A percentile compares a stretch with the other conserved stretches of the same genome.
These are phyloP conservation scores for Clunio marinus DNA, from an alignment of 2,888 invertebrate genomes.

Conservation along the genomic window DNA sequence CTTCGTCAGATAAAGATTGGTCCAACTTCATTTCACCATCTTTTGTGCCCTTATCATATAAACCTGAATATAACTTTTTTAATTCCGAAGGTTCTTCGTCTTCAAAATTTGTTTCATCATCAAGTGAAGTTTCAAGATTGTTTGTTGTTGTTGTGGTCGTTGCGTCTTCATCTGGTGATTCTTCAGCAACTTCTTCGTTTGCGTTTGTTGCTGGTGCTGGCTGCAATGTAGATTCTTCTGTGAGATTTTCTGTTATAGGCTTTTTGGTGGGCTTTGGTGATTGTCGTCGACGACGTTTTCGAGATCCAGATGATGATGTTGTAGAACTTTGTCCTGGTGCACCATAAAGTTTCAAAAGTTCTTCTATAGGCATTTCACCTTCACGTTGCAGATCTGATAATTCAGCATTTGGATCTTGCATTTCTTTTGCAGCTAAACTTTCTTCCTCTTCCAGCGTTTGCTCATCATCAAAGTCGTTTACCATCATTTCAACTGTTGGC, in stretches of 20 bases:
- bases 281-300: constrained; percentile 43
- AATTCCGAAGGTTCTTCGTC: constrained; percentile 54
- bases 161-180: constrained; percentile 46
- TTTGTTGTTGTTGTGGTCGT: constrained; percentile 44
- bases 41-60: constrained; percentile 57
- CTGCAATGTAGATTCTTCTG: constrained; percentile 43
- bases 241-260: constrained; percentile 51
- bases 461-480: constrained; percentile 97
- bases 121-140: constrained; percentile 43
- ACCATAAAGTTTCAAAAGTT: constrained; percentile 85
- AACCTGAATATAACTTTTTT: constrained; percentile 54
- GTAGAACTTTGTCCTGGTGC: constrained; percentile 42
- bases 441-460: constrained; percentile 96
- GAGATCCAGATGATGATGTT: constrained; percentile 43
- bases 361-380: constrained; percentile 94
- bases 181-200: constrained; percentile 44
- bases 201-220: constrained; percentile 45
- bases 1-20: constrained; percentile 52
- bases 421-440: constrained; percentile 81
- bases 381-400: constrained; percentile 85
- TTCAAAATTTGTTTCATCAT: constrained; percentile 47
- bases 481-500: constrained; percentile 92
- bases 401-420: constrained; percentile 81
- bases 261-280: constrained; percentile 43
- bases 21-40: constrained; percentile 49